Percentiles rank a stretch among this genome's conserved stretches.
These are phyloP conservation scores for Centruroides sculpturatus DNA, from an alignment of 1,140 invertebrate genomes.

Conservation along the genomic window DNA sequence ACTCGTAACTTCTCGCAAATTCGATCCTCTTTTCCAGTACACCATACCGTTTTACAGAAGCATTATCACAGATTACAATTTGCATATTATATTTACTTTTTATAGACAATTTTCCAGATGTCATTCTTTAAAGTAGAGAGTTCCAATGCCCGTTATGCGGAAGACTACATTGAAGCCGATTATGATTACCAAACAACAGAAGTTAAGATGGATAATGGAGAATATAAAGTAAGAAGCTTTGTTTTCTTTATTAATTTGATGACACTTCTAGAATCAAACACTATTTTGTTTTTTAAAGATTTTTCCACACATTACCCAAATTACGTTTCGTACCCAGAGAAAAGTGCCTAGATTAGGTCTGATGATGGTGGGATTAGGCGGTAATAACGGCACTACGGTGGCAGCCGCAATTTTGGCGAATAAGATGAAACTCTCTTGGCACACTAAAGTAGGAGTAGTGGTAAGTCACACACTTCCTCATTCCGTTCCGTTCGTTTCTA, in stretches of 20 bases:
- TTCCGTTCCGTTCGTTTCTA: too few species aligned
- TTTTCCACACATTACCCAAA: conserved; percentile 23
- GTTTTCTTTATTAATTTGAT: neutral
- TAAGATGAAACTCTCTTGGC: conserved; percentile 60
- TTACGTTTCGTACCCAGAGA: conserved; percentile 40
- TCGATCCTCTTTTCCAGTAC: too few species aligned
- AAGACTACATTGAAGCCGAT: conserved; percentile 55
- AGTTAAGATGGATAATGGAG: conserved; percentile 40
- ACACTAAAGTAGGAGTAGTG: conserved; percentile 52
- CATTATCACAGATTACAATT: too few species aligned
- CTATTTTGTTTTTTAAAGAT: conserved; percentile 9
- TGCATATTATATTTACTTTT: too few species aligned
- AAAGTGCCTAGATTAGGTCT: conserved; percentile 62
- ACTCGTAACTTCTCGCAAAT: too few species aligned
- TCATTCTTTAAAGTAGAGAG: conserved; percentile 32
- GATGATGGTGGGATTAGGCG: conserved; percentile 91
- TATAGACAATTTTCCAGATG: too few species aligned
- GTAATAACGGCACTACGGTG: conserved; percentile 87
- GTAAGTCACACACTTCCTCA: conserved; percentile 1
- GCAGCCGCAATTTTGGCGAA: conserved; percentile 88
- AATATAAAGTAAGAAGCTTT: conserved; percentile 38
- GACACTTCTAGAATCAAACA: too few species aligned
- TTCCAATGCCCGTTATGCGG: conserved; percentile 54
- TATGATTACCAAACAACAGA: conserved; percentile 60
- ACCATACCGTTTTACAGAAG: too few species aligned